Evolutionary conservation across 2,888 invertebrate genomes (phyloP).

Genomic region (Ischnus inquisitorius): DNA sequence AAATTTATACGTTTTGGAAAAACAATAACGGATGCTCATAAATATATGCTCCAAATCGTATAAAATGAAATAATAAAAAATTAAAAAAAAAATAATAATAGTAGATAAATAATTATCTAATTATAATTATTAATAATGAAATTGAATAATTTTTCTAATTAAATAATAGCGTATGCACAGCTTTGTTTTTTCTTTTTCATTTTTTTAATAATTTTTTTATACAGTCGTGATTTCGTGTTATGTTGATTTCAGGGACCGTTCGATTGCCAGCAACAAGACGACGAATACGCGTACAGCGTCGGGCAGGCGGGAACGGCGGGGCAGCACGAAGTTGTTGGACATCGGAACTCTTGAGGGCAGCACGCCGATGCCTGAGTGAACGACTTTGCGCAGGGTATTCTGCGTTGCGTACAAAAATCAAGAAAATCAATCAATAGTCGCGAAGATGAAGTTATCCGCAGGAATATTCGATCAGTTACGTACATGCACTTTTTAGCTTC

Average conservation of each 20-base stretch:
- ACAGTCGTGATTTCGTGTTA: constrained; percentile 11
- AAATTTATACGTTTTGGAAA: too few species aligned
- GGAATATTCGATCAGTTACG: neutral
- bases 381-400: constrained; percentile 58
- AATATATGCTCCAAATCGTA: too few species aligned
- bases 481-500: constrained; percentile 67
- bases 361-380: constrained; percentile 48
- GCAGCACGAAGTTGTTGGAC: constrained; percentile 53
- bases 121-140: too few species aligned
- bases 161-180: neutral
- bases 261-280: constrained; percentile 48
- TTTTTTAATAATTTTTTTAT: constrained; percentile 33
- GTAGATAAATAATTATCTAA: too few species aligned
- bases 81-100: too few species aligned
- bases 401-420: neutral
- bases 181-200: neutral
- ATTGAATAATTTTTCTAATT: too few species aligned
- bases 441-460: neutral
- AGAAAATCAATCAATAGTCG: neutral
- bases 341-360: constrained; percentile 52
- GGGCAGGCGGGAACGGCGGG: constrained; percentile 37
- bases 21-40: too few species aligned
- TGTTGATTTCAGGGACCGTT: constrained; percentile 17
- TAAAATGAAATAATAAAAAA: too few species aligned
- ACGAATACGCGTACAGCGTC: constrained; percentile 43